phyloP scores from a whole-genome alignment of 2,113 vertebrate genomes.

The Platysteira castanea region DNA sequence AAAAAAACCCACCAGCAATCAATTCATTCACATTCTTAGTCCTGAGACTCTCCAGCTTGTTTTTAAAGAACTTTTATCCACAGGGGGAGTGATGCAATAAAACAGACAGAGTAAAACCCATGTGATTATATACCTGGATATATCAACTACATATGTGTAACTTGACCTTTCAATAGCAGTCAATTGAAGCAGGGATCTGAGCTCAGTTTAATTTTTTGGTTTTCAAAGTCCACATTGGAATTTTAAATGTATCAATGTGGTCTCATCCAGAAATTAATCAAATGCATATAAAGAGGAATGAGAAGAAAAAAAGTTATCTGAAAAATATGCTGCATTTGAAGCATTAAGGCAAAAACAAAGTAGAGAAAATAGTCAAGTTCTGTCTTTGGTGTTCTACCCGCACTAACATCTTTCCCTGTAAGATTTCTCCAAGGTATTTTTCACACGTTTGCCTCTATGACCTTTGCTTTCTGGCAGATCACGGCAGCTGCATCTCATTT shows the following conservation, averaged over 20 bases:
- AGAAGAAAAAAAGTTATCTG: background rate
- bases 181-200: background rate
- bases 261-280: background rate
- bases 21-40: background rate
- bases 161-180: background rate
- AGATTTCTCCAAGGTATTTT: background rate
- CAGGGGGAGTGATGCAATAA: background rate
- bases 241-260: background rate
- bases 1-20: accelerated
- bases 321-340: background rate
- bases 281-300: background rate
- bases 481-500: background rate
- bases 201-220: background rate
- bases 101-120: background rate
- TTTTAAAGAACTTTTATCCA: background rate
- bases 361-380: background rate
- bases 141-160: background rate
- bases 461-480: background rate
- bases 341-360: background rate
- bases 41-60: background rate
- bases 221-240: background rate
- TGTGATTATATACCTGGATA: background rate
- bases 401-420: background rate
- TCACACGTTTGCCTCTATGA: background rate
- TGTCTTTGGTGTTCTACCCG: background rate